phyloP scores from a whole-genome alignment of 1,140 invertebrate species.

The Drosophila sp. region DNA sequence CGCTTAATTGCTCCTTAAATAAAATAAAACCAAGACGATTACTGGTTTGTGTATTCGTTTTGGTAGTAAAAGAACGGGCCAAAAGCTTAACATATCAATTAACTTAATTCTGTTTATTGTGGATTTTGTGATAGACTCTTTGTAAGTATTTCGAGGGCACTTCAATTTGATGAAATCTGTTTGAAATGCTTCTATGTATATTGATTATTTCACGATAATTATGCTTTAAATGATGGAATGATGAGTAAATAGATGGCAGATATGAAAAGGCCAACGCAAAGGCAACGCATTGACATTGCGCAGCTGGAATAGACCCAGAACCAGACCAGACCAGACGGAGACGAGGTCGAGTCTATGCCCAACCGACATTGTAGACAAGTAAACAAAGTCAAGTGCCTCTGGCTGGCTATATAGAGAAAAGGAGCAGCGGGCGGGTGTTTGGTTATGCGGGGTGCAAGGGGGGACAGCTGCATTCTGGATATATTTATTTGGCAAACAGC shows the following conservation, averaged over 20 bases:
- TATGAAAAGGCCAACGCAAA: constrained; percentile 4
- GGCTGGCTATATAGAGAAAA: constrained; percentile 25
- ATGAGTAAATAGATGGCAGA: constrained; percentile 7
- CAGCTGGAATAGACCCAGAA: constrained; percentile 10
- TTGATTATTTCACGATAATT: constrained; percentile 6
- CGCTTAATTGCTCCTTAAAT: no score
- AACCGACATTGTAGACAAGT: constrained; percentile 19
- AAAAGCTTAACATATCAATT: background rate
- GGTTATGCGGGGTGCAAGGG: constrained; percentile 13
- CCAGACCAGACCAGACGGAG: constrained; percentile 4
- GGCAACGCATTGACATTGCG: constrained; percentile 5
- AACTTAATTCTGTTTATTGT: background rate
- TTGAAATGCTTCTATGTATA: constrained; percentile 1
- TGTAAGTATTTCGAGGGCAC: background rate
- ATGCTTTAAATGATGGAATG: constrained; percentile 13
- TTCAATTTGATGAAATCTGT: background rate
- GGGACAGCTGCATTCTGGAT: constrained; percentile 18
- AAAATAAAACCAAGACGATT: no score
- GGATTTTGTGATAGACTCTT: background rate
- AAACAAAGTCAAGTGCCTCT: constrained; percentile 69
- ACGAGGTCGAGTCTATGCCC: constrained; percentile 22
- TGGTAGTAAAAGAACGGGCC: no score
- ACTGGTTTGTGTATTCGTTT: no score
- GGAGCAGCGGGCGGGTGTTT: background rate
- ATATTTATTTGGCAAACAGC: constrained; percentile 38